Evolutionary conservation across 1,140 invertebrate species (phyloP).

Genomic region (Drosophila albomicans): DNA sequence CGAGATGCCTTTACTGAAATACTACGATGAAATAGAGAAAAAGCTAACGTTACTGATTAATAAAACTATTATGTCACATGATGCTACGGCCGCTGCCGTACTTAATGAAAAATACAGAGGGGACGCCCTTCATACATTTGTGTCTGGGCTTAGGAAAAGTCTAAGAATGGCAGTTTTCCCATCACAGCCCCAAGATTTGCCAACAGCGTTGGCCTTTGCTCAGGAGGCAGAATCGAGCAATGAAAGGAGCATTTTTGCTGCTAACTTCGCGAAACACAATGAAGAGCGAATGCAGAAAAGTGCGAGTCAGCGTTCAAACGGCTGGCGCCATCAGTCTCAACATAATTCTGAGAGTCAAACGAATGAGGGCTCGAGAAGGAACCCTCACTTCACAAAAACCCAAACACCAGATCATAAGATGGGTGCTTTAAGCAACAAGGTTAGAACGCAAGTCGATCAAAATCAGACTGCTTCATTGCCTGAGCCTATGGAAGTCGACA

Average conservation of each 20-base stretch:
- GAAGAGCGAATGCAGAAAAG: neutral
- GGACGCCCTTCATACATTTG: constrained; percentile 17
- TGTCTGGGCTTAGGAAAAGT: neutral
- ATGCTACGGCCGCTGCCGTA: neutral
- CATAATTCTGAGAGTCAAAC: neutral
- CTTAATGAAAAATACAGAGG: constrained; percentile 36
- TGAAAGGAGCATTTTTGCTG: neutral
- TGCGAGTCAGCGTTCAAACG: no score
- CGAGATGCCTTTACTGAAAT: no score
- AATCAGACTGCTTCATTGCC: no score
- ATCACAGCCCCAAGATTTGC: constrained; percentile 10
- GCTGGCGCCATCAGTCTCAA: neutral
- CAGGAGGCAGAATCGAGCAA: constrained; percentile 20
- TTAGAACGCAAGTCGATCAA: no score
- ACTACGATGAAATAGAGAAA: no score
- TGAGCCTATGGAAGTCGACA: no score
- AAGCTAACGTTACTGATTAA: neutral
- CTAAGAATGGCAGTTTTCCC: neutral
- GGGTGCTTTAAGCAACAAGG: no score
- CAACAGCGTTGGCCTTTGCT: constrained; percentile 13
- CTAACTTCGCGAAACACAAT: neutral
- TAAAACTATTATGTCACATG: constrained; percentile 41
- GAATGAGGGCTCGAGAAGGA: no score
- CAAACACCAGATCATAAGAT: no score
- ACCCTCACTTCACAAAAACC: no score